Evolutionary conservation across 2,797 vertebrate genomes (phyloP).

Genomic region (Cyclura pinguis): DNA sequence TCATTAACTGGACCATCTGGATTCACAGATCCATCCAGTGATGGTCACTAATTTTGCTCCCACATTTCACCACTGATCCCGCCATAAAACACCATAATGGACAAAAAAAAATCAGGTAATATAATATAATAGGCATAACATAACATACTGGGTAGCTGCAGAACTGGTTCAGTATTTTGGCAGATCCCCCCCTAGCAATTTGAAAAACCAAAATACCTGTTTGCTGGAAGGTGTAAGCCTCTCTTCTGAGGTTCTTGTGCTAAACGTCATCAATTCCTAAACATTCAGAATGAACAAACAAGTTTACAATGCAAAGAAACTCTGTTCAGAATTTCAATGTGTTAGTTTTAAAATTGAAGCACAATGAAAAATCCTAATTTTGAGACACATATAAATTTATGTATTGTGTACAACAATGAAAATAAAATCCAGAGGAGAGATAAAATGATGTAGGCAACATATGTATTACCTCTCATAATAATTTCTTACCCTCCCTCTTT

Average conservation of each 20-base stretch:
- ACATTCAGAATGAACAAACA: constrained; percentile 49
- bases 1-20: not conserved
- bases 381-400: not conserved
- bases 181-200: not conserved
- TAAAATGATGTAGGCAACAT: not conserved
- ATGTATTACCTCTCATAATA: not conserved
- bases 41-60: not conserved
- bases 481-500: not conserved
- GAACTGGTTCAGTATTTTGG: not conserved
- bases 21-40: too few relatives aligned
- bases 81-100: too few relatives aligned
- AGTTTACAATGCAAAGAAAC: not conserved
- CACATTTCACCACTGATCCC: too few relatives aligned
- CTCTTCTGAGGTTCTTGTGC: constrained; percentile 86
- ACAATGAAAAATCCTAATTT: not conserved
- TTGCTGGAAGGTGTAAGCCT: constrained; percentile 86
- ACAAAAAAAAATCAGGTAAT: too few relatives aligned
- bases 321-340: not conserved
- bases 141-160: not conserved
- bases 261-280: constrained; percentile 92
- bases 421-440: not conserved
- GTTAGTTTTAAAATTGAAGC: not conserved
- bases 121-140: too few relatives aligned
- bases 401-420: not conserved
- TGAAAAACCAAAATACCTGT: constrained; percentile 82